Base-by-base conservation (phyloP, 1,140 invertebrate genomes). In the Macrostomum lignano region DNA sequence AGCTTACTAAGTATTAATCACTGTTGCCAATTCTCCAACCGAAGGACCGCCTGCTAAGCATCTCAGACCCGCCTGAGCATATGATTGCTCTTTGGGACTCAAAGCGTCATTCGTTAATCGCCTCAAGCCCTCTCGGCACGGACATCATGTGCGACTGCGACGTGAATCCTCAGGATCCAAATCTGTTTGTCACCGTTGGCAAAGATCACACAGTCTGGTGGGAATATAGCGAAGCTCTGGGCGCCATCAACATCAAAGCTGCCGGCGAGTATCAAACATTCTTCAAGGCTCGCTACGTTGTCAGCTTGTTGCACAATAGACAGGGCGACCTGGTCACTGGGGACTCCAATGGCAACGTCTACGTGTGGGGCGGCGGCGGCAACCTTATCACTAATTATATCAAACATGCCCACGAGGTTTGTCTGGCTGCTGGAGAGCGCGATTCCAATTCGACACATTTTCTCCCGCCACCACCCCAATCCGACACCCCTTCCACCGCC, bases 131-230 rank as follows among this genome's bases (percentile, higher is more conserved):
- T n/a, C n/a, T n/a, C n/a, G n/a, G n/a, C n/a, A n/a, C n/a, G n/a
- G n/a, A n/a, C n/a, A n/a, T n/a, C n/a, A n/a, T n/a, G n/a, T n/a
- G n/a, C n/a, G n/a, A n/a, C n/a, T n/a, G n/a, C n/a, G n/a, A n/a
- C n/a, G n/a, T n/a, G n/a, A n/a, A n/a, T n/a, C n/a, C n/a, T n/a
- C n/a, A n/a, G 38, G 74, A 84, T 48, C 65, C 71, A 37, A 74
- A 74, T 51, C 64, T 69, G 33, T 71, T 86, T 38, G 72, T 84
- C 19, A 77, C 77, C 2, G 74, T 74, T 45, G 79, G 81, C 0
- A 81, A 81, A 55, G 70, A 70, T 36, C 75, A 84, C 52, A 69
- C 84, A 39, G 69, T 67, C 1, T 86, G 84, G 60, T 86, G 78
- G 78, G 72, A 70, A 28, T 28, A 15, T 1, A 58, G 77, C 33